Conservation (phyloP, 2,797 vertebrate genomes). For the Anableps anableps region DNA sequence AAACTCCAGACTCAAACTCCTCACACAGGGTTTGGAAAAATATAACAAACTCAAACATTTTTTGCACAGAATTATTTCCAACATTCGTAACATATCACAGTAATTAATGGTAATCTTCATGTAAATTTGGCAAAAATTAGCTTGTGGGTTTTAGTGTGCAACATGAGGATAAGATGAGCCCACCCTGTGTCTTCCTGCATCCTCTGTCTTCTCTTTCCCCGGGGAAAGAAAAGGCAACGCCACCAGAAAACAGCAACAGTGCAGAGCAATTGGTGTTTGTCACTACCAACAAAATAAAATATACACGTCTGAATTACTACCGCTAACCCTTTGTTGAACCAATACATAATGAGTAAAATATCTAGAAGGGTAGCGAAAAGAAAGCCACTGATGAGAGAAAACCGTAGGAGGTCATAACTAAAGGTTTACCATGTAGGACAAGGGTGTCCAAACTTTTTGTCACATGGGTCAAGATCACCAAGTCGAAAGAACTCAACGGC, state of each 20-base stretch:
- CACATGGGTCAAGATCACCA: too few relatives aligned
- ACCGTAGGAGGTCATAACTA: not conserved
- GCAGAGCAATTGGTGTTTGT: not conserved
- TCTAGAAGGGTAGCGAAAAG: not conserved
- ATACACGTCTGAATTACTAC: not conserved
- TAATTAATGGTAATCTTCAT: constrained; percentile 60
- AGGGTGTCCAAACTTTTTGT: too few relatives aligned
- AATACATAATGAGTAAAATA: not conserved
- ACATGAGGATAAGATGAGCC: constrained; percentile 51
- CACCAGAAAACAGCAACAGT: not conserved
- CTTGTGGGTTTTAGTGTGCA: constrained; percentile 55
- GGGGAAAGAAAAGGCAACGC: constrained; percentile 8
- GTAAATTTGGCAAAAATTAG: constrained; percentile 67
- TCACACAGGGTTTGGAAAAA: constrained; percentile 19
- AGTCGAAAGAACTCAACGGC: too few relatives aligned
- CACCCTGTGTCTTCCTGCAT: not conserved
- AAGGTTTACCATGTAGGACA: too few relatives aligned
- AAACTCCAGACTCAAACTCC: not conserved
- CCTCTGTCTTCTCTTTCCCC: constrained; percentile 16
- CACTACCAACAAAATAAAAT: not conserved
- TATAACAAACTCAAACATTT: constrained; percentile 47
- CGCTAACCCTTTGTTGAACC: not conserved
- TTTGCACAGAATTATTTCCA: constrained; percentile 36
- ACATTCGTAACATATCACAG: constrained; percentile 27
- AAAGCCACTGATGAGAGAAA: not conserved